A percentile compares a stretch with the other conserved stretches of the same genome.
phyloP scores from a whole-genome alignment of 2,113 vertebrate species.

The Tupaia chinensis region DNA sequence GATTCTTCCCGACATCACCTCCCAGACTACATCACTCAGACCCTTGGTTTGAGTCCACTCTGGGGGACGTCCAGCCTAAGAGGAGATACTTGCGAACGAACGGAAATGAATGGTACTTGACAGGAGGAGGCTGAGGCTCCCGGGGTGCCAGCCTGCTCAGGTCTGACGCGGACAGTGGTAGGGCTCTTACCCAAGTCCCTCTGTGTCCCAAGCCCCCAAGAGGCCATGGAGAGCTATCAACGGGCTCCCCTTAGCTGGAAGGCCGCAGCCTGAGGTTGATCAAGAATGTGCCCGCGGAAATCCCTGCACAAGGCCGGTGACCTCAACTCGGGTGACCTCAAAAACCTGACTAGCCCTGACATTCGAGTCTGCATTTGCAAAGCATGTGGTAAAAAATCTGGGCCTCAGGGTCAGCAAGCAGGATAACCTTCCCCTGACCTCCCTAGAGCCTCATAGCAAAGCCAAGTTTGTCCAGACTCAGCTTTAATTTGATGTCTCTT shows the following conservation, averaged over 20 bases:
- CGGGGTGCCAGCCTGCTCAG: not conserved
- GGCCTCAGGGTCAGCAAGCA: slow-evolving; percentile 66
- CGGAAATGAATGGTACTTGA: not conserved
- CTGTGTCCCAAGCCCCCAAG: not conserved
- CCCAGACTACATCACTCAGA: not conserved
- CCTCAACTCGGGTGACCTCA: slow-evolving; percentile 60
- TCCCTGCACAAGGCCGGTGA: not conserved
- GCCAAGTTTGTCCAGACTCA: slow-evolving; percentile 72
- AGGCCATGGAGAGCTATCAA: not conserved
- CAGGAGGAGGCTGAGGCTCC: not conserved
- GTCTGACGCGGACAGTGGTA: rapidly evolving
- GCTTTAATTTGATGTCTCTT: slow-evolving; percentile 81
- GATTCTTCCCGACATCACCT: not conserved
- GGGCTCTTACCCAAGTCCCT: not conserved
- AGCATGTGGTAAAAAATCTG: slow-evolving; percentile 59
- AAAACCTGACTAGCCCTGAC: slow-evolving; percentile 35
- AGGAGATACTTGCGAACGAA: not conserved
- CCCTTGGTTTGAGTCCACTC: not conserved
- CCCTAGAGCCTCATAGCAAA: not conserved
- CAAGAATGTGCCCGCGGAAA: not conserved
- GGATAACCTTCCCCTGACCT: slow-evolving; percentile 76
- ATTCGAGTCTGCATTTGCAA: slow-evolving; percentile 65
- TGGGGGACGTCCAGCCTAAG: not conserved
- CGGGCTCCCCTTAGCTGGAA: not conserved
- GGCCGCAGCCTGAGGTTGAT: not conserved